Evolutionary conservation across 1,140 invertebrate species (phyloP).

Genomic region (Homarus americanus): DNA sequence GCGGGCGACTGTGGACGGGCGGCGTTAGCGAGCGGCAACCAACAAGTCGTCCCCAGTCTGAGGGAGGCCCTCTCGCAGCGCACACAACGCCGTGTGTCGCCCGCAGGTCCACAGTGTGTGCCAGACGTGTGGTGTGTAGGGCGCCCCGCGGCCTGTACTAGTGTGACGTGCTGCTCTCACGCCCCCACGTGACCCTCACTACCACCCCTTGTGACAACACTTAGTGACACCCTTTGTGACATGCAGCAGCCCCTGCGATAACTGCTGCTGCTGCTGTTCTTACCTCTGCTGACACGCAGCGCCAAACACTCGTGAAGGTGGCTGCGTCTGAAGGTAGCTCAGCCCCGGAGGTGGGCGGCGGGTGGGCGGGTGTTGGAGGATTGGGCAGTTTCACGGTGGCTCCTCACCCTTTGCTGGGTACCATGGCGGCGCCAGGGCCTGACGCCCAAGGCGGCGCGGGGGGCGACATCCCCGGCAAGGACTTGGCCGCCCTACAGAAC

Average conservation of each 20-base stretch:
- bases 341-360: conserved; percentile 69
- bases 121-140: conserved; percentile 34
- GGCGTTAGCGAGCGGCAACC: conserved; percentile 52
- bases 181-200: neutral
- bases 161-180: conserved; percentile 44
- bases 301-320: conserved; percentile 50
- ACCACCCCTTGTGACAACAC: conserved; percentile 40
- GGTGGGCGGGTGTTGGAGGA: conserved; percentile 61
- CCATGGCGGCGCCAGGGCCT: conserved; percentile 73
- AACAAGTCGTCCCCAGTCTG: conserved; percentile 69
- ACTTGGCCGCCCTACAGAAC: conserved; percentile 85
- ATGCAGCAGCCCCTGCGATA: conserved; percentile 44
- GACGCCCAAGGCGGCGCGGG: conserved; percentile 66
- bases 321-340: conserved; percentile 68
- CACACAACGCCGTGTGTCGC: conserved; percentile 70
- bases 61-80: conserved; percentile 68
- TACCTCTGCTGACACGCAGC: conserved; percentile 8
- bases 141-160: conserved; percentile 27
- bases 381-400: conserved; percentile 68
- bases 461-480: conserved; percentile 69
- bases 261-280: conserved; percentile 34
- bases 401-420: conserved; percentile 69
- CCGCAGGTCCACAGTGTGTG: conserved; percentile 51
- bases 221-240: conserved; percentile 43
- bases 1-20: conserved; percentile 53